Evolutionary conservation across 2,113 vertebrate species (phyloP), one percentile per base, ranked within the genome.

Genomic region (Anoplopoma fimbria): DNA sequence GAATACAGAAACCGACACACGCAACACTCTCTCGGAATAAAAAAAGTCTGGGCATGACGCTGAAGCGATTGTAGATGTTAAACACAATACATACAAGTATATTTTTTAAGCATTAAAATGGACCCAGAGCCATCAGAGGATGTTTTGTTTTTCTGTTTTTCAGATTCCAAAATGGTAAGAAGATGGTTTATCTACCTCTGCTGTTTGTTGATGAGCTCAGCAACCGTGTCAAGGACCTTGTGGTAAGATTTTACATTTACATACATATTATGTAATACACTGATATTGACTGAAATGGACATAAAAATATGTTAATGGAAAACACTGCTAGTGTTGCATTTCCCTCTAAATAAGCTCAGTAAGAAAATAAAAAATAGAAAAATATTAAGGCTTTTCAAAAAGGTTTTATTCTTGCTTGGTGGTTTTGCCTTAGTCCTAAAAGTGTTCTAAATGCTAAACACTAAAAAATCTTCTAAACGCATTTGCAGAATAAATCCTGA

Each of bases 151-250:
- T 25, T 75, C 62, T 67, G 9, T 85, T 19, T 84, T 88, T 74
- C 91, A 99, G 98, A 93, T 93, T 97, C 90, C 97, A 97, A 79
- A 91, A 96, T 80, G 97, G 97, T 65, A 97, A 97, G 85, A 97
- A 96, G n/a, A 96, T 99, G 89, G 95, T 98, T 88, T 99, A 99
- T 94, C 97, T 99, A 87, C 98, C 98, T 77, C 98, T 99, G 95
- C 95, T 99, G 90, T 99, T 99, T 95, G 96, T 99, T 33, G 98
- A 99, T 91, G 97, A 99, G 89, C 97, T 99, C 91, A 99, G 98
- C 93, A 99, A 97, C 92, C 94, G 98, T 69, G 97, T 99, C 84
- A 99, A 98, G 92, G 98, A 99, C 93, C 94, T 99, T 65, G 94
- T 97, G 95, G 98, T 99, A 91, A 94, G 96, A 91, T 87, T 64